Evolutionary conservation across 2,888 invertebrate species (phyloP).

Genomic region (Trichogramma evanescens): DNA sequence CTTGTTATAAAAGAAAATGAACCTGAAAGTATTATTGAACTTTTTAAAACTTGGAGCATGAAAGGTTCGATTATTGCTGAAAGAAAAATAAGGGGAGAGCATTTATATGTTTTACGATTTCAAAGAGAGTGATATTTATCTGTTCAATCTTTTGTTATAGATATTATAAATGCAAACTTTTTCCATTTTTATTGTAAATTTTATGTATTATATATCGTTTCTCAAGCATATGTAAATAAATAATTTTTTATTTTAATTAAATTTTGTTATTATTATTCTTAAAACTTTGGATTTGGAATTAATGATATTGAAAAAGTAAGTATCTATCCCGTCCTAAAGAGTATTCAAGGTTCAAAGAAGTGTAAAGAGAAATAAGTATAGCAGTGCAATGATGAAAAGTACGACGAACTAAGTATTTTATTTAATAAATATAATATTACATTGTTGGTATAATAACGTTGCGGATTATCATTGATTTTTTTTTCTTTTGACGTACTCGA

Average conservation of each 20-base stretch:
- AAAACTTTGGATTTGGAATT: too few relatives aligned
- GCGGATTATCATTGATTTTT: constrained; percentile 27
- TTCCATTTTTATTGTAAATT: neutral
- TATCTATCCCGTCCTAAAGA: too few relatives aligned
- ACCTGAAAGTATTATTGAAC: constrained; percentile 61
- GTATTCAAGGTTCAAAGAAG: too few relatives aligned
- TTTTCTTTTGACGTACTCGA: constrained; percentile 20
- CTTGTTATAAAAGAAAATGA: constrained; percentile 85
- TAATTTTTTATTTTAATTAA: too few relatives aligned
- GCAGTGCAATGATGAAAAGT: constrained; percentile 24
- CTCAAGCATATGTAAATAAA: too few relatives aligned
- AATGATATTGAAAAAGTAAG: too few relatives aligned
- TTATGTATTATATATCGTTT: neutral
- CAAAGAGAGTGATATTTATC: constrained; percentile 24
- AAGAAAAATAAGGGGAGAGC: constrained; percentile 79
- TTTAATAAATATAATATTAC: constrained; percentile 44
- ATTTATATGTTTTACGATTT: constrained; percentile 75
- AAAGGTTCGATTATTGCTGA: constrained; percentile 58
- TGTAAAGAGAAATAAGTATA: constrained; percentile 25
- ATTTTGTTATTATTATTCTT: too few relatives aligned
- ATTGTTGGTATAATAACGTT: constrained; percentile 32
- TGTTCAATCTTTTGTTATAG: too few relatives aligned
- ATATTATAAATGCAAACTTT: too few relatives aligned
- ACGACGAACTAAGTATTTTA: constrained; percentile 32
- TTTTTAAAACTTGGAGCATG: constrained; percentile 57